Evolutionary conservation across 2,888 invertebrate genomes (phyloP).

Genomic region (Cryptophagus acutangulus): DNA sequence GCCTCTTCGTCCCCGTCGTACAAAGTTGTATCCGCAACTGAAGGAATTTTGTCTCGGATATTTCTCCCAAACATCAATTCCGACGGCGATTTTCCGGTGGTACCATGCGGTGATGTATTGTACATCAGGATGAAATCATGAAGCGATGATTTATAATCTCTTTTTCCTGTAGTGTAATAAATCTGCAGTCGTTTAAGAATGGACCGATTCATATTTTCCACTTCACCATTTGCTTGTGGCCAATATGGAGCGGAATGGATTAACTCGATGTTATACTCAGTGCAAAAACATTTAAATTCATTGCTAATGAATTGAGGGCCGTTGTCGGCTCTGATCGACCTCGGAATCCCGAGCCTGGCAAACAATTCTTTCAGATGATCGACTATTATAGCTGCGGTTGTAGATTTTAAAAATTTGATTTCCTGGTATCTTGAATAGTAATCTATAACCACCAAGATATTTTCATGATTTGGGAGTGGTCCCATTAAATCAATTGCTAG

Average conservation of each 20-base stretch:
- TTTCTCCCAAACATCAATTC: constrained; percentile 8
- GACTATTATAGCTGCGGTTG: background rate
- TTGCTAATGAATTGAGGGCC: constrained; percentile 8
- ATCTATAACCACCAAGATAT: constrained; percentile 4
- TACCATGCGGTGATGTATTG: constrained; percentile 6
- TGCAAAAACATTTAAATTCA: constrained; percentile 22
- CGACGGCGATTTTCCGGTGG: constrained; percentile 7
- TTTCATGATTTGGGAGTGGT: constrained; percentile 14
- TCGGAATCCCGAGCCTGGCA: constrained; percentile 7
- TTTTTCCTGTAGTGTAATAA: constrained; percentile 3
- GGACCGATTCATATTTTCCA: constrained; percentile 7
- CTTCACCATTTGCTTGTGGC: constrained; percentile 21
- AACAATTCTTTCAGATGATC: constrained; percentile 7
- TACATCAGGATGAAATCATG: constrained; percentile 5
- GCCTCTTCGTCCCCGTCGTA: constrained; percentile 3
- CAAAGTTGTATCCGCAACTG: background rate
- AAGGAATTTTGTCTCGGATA: constrained; percentile 4
- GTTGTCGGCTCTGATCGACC: constrained; percentile 7
- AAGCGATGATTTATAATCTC: background rate
- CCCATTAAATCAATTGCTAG: constrained; percentile 24
- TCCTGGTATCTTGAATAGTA: constrained; percentile 6
- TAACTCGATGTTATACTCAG: constrained; percentile 14
- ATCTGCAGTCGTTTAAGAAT: constrained; percentile 7
- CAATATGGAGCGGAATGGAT: constrained; percentile 10
- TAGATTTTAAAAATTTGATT: constrained; percentile 9